Conservation (phyloP, 92 coral and sea anemone genomes). For the Galaxea fascicularis region DNA sequence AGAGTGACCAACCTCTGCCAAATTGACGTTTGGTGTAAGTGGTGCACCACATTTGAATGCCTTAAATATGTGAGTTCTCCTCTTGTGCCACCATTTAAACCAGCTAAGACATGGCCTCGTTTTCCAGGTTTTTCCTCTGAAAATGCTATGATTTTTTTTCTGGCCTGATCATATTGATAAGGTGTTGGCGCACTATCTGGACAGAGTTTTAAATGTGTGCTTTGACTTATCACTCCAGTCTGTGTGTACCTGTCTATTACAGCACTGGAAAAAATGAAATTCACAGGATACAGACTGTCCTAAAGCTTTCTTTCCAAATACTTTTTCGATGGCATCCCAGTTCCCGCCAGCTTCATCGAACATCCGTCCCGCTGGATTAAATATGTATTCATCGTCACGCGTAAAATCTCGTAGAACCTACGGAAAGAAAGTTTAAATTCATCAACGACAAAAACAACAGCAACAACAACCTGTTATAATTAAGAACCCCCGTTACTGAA, state of each 20-base stretch:
- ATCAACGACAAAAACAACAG: conserved; percentile 32
- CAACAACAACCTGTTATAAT: too few species aligned
- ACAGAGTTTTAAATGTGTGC: conserved; percentile 38
- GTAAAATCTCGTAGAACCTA: conserved; percentile 40
- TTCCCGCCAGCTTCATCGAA: conserved; percentile 59
- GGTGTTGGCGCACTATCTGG: conserved; percentile 26
- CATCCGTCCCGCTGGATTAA: conserved; percentile 50
- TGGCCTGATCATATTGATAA: conserved; percentile 35
- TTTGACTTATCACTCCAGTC: conserved; percentile 53
- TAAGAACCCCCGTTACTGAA: too few species aligned
- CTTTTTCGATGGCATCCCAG: conserved; percentile 46
- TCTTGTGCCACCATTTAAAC: conserved; percentile 51
- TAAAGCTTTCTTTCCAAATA: conserved; percentile 51
- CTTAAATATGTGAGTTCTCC: conserved; percentile 50
- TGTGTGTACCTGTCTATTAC: conserved; percentile 40
- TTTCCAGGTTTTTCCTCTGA: conserved; percentile 34
- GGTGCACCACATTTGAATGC: conserved; percentile 45
- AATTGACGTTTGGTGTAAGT: conserved; percentile 44
- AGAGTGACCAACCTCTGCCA: conserved; percentile 56
- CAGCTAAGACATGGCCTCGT: conserved; percentile 28
- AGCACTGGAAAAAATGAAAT: conserved; percentile 62
- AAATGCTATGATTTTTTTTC: conserved; percentile 33
- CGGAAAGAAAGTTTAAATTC: conserved; percentile 33
- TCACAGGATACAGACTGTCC: conserved; percentile 54
- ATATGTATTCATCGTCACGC: conserved; percentile 7